These are phyloP conservation scores for Dissostichus mawsoni DNA, from an alignment of 2,113 vertebrate genomes.

Conservation along the genomic window DNA sequence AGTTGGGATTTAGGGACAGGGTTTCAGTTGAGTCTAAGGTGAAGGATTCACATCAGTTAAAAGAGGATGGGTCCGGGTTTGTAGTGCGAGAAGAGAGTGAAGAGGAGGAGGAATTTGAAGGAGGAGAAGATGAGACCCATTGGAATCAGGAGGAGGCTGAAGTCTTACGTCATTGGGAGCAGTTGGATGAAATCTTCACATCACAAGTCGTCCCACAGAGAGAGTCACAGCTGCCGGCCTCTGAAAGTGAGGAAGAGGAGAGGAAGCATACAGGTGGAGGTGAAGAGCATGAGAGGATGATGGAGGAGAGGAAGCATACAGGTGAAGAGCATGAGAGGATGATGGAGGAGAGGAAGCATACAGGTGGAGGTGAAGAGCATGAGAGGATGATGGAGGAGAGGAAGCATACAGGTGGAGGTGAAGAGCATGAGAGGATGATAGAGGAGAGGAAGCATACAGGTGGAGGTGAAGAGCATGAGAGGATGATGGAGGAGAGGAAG, in stretches of 20 bases:
- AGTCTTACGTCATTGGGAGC: background rate
- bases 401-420: background rate
- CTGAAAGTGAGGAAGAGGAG: constrained; percentile 14
- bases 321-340: constrained; percentile 7
- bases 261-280: background rate
- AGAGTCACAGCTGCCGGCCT: background rate
- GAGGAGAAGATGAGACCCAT: constrained; percentile 5
- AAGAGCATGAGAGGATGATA: background rate
- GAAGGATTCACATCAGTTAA: background rate
- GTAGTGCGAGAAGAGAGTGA: background rate
- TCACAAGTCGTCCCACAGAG: background rate
- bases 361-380: constrained; percentile 7
- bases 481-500: background rate
- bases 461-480: background rate
- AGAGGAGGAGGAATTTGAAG: background rate
- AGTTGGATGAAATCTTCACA: background rate
- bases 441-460: background rate
- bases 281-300: constrained; percentile 1
- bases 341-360: accelerated
- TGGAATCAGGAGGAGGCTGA: background rate
- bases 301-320: accelerated
- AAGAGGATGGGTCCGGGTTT: constrained; percentile 23
- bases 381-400: background rate
- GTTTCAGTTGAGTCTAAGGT: constrained; percentile 6
- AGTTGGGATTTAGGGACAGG: constrained; percentile 1